Evolutionary conservation across 2,797 vertebrate species (phyloP), one percentile per base, ranked within the genome.

Genomic region (Neosalanx taihuensis): DNA sequence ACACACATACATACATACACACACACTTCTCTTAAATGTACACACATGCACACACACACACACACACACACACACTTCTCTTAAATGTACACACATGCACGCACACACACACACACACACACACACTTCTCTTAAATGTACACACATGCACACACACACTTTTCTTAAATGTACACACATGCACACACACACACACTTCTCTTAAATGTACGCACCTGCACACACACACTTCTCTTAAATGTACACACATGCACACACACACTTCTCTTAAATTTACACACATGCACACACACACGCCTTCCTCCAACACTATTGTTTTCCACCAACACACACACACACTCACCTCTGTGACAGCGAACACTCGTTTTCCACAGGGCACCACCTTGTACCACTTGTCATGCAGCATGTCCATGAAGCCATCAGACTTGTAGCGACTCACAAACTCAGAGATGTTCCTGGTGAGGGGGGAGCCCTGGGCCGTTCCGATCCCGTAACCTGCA

Each of bases 321-420:
- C 69, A 60, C 51, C 33, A 13, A 0, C 0, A 33, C 20, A 26
- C 66, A 13, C 64, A 4, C 60, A 30, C 79, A 73, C 93, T 92
- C 91, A 96, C 96, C 94, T 97, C 95, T 0, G 96, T 96, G 80
- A 95, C 94, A 12, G 94, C 94, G 62, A 97, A 97, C 74, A 95
- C 96, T 84, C 96, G 91, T 89, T 98, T 98, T 65, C 95, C 95
- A 31, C 97, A 99, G 3, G 96, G 96, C 78, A 97, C 95, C 37
- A 97, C 92, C 82, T 97, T 98, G 84, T 98, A 98, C 97, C 97
- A 99, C 86, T 98, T 98, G 92, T 98, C 96, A 0, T 99, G 96
- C 6, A 99, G 90, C 86, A 95, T 94, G 83, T 98, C 97, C 97
- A 99, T 98, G 89, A 95, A 96, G 67, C 97, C 97, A 0, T 97